A percentile compares a stretch with the other conserved stretches of the same genome.
These are phyloP conservation scores for Neocrepidodera transversa DNA, from an alignment of 2,888 invertebrate species.

Conservation along the genomic window DNA sequence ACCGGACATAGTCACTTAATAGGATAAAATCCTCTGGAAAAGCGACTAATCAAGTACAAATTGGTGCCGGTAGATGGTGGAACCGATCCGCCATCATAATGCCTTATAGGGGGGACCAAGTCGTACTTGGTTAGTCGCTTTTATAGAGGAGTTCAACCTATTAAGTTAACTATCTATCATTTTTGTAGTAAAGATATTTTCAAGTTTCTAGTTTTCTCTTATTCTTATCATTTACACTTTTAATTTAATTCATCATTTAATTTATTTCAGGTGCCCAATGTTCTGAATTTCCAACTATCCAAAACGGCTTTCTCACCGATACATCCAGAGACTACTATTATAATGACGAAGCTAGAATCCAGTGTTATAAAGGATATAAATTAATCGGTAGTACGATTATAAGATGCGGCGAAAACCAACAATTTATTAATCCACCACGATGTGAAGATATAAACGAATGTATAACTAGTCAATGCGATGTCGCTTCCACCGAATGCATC, in stretches of 20 bases:
- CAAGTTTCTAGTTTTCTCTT: too few species aligned
- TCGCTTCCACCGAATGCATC: conserved; percentile 88
- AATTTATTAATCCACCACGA: conserved; percentile 82
- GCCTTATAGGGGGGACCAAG: too few species aligned
- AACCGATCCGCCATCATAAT: too few species aligned
- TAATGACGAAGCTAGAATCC: conserved; percentile 90
- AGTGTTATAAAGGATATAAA: conserved; percentile 90
- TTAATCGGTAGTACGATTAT: conserved; percentile 84
- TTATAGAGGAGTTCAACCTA: too few species aligned
- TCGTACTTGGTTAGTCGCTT: too few species aligned
- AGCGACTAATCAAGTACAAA: too few species aligned
- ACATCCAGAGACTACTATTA: conserved; percentile 77
- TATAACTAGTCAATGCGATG: conserved; percentile 85
- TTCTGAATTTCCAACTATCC: conserved; percentile 78
- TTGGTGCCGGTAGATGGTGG: too few species aligned
- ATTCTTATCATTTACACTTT: too few species aligned
- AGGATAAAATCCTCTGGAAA: too few species aligned
- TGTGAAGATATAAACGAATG: conserved; percentile 95
- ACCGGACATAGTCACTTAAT: too few species aligned
- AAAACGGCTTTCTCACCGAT: conserved; percentile 88
- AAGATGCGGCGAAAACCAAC: conserved; percentile 83
- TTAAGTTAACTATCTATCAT: too few species aligned
- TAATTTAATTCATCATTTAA: not conserved
- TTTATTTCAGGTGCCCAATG: conserved; percentile 67
- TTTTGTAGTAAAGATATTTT: too few species aligned